Conservation (phyloP, 2,797 vertebrate genomes). For the Bradypodion ventrale region DNA sequence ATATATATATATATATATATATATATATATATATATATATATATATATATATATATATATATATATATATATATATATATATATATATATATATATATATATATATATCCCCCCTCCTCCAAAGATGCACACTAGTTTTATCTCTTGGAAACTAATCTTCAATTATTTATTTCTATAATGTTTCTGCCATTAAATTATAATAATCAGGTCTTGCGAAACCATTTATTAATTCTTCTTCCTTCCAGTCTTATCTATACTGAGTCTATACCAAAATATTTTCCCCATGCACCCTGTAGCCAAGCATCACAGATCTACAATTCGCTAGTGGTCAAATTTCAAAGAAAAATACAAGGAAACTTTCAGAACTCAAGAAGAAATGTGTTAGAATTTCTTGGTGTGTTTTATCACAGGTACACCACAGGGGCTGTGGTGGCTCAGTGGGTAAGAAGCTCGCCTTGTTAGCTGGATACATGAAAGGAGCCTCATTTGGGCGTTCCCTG, state of each 20-base stretch:
- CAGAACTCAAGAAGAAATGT: neutral
- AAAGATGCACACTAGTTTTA: neutral
- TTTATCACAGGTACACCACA: no score
- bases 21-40: no score
- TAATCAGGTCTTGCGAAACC: neutral
- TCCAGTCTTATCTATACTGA: neutral
- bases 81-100: no score
- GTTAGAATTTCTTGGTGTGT: neutral
- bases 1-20: no score
- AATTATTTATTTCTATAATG: conserved; percentile 33
- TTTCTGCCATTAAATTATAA: neutral
- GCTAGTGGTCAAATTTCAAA: neutral
- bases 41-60: no score
- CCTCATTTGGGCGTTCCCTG: no score
- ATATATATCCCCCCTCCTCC: neutral
- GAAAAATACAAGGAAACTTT: neutral
- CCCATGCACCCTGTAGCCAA: neutral
- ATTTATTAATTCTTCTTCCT: neutral
- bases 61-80: no score
- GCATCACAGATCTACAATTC: neutral
- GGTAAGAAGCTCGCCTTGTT: no score
- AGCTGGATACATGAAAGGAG: no score
- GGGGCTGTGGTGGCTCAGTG: no score
- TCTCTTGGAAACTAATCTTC: conserved; percentile 9
- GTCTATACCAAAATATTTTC: neutral